These are phyloP conservation scores for Acropora yongei DNA, from an alignment of 64 coral and sea anemone genomes.

Conservation along the genomic window DNA sequence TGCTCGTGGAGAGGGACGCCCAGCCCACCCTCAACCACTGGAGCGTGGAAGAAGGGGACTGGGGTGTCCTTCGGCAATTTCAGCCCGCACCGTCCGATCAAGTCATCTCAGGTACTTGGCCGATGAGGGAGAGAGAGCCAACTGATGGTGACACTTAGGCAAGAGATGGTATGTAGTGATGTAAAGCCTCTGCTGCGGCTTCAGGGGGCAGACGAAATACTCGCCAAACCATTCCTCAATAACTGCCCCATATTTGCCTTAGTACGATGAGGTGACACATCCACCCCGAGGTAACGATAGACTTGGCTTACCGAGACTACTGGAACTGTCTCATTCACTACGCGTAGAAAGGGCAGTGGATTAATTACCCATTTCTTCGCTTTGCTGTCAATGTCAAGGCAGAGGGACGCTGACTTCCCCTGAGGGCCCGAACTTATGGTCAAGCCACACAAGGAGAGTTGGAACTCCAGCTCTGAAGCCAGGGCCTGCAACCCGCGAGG, in stretches of 20 bases:
- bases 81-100: background rate
- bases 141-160: background rate
- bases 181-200: slow-evolving; percentile 10
- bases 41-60: background rate
- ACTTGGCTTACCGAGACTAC: background rate
- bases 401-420: slow-evolving; percentile 11
- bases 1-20: background rate
- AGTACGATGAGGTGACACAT: background rate
- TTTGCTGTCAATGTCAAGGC: slow-evolving; percentile 5
- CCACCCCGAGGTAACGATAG: background rate
- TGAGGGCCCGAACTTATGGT: background rate
- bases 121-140: background rate
- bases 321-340: too few species aligned
- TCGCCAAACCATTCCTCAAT: background rate
- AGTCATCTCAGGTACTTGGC: background rate
- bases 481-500: background rate
- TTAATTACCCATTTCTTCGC: slow-evolving; percentile 11
- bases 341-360: background rate
- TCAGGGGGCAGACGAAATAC: slow-evolving; percentile 37
- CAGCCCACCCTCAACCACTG: background rate
- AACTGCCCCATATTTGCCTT: background rate
- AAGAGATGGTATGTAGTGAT: background rate
- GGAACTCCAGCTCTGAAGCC: background rate
- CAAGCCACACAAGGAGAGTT: background rate
- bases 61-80: slow-evolving; percentile 10